Evolutionary conservation across 2,888 invertebrate genomes (phyloP), one percentile per base, ranked within the genome.

Genomic region (Harpalus rufipes): DNA sequence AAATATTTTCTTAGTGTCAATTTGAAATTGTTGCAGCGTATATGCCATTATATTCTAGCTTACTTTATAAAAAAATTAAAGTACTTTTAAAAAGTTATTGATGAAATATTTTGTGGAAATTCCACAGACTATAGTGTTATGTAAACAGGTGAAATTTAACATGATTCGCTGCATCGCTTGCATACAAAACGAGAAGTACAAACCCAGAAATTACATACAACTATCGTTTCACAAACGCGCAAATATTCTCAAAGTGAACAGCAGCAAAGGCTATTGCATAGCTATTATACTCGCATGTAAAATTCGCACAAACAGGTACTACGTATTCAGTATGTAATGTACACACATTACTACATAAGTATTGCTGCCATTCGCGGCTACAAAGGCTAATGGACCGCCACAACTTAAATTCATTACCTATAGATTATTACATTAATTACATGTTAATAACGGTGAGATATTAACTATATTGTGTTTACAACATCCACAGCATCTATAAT

Each of bases 321-420:
- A 59, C 59, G 18, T 65, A 32, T 32, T 12, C 0, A 25, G 74
- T 51, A 74, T 44, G 74, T 74, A 44, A n/a, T 41, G 72, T 59
- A 44, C 44, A 56, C 56, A 78, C 25, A 78, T 58, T 78, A 78
- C 58, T 44, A 58, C 56, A 78, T 78, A 78, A 78, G 78, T 78
- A 78, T 58, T 58, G 56, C 56, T 78, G 58, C 25, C 78, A 58
- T 78, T 78, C 32, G 58, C 58, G 14, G 18, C 58, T 78, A 78
- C 78, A 78, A 78, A 78, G 78, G 78, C 58, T 78, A 78, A 78
- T 78, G 78, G 78, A 78, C 56, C 58, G 21, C 14, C 32, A 56
- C 56, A 18, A 41, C 72, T 74, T 51, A 74, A 74, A 51, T 74
- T 44, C 72, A 74, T 44, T 74, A 32, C 32, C 32, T 32, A 74